Evolutionary conservation across 2,888 invertebrate species (phyloP).

Genomic region (Cephus sareptanus): DNA sequence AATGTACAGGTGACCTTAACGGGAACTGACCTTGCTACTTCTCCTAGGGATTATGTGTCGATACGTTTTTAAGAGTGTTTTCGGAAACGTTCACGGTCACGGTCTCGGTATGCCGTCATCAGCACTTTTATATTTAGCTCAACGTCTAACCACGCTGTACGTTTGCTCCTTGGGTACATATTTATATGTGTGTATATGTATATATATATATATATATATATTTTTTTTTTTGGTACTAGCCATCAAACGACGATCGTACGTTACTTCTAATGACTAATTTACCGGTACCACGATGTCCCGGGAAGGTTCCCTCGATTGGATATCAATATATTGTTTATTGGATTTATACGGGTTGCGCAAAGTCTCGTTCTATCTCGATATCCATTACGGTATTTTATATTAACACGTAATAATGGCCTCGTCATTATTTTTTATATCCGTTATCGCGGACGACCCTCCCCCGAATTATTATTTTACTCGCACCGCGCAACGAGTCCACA

Average conservation of each 20-base stretch:
- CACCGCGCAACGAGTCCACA: background rate
- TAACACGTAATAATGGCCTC: background rate
- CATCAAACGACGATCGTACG: background rate
- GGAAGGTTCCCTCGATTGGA: background rate
- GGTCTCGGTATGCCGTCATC: conserved; percentile 38
- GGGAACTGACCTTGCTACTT: background rate
- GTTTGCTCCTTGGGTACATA: background rate
- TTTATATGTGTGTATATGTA: too few species aligned
- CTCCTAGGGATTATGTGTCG: conserved; percentile 11
- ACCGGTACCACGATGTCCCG: background rate
- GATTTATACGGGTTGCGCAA: background rate
- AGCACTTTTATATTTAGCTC: background rate
- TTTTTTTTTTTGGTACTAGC: background rate
- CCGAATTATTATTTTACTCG: background rate
- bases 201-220: background rate
- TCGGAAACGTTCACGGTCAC: conserved; percentile 62
- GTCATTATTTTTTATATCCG: background rate
- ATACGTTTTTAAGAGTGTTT: conserved; percentile 43
- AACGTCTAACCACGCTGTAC: background rate
- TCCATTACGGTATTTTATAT: background rate
- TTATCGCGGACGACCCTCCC: background rate
- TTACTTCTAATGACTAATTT: background rate
- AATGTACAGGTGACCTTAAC: background rate
- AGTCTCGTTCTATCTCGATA: background rate
- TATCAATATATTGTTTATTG: background rate